These are phyloP conservation scores for Melipona bicolor DNA, from an alignment of 2,888 invertebrate genomes.

Conservation along the genomic window DNA sequence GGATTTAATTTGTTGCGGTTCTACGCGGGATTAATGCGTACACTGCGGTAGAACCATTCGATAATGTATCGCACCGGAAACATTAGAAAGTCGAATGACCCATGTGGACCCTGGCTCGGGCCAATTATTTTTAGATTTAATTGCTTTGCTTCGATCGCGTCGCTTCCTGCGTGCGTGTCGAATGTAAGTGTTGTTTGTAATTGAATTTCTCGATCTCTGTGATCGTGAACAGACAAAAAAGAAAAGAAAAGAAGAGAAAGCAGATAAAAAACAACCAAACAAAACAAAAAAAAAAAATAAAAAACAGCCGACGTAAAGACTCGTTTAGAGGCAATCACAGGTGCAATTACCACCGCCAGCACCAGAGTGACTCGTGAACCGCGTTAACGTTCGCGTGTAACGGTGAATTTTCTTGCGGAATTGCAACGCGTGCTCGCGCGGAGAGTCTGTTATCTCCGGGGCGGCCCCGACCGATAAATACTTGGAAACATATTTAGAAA, in stretches of 20 bases:
- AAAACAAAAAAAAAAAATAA: too few relatives aligned
- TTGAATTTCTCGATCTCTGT: background rate
- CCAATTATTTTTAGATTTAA: slow-evolving; percentile 25
- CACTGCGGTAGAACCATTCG: slow-evolving; percentile 1
- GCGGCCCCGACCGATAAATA: background rate
- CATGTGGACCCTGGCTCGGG: background rate
- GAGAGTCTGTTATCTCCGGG: background rate
- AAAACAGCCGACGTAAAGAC: too few relatives aligned
- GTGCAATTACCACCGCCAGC: background rate
- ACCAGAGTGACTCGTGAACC: background rate
- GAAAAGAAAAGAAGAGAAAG: too few relatives aligned
- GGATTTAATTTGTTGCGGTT: slow-evolving; percentile 36
- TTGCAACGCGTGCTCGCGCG: background rate
- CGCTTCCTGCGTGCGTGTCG: background rate
- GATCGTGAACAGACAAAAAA: background rate
- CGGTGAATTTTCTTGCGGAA: background rate
- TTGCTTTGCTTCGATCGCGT: background rate
- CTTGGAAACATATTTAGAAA: slow-evolving; percentile 2
- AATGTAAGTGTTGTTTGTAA: background rate
- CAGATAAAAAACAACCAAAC: too few relatives aligned
- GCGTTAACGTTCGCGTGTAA: background rate
- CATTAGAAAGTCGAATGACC: slow-evolving; percentile 19
- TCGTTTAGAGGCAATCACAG: background rate
- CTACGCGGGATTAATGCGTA: slow-evolving; percentile 8
- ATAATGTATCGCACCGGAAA: slow-evolving; percentile 13